Conservation (phyloP, 2,113 vertebrate species). For the Eptatretus burgeri region DNA sequence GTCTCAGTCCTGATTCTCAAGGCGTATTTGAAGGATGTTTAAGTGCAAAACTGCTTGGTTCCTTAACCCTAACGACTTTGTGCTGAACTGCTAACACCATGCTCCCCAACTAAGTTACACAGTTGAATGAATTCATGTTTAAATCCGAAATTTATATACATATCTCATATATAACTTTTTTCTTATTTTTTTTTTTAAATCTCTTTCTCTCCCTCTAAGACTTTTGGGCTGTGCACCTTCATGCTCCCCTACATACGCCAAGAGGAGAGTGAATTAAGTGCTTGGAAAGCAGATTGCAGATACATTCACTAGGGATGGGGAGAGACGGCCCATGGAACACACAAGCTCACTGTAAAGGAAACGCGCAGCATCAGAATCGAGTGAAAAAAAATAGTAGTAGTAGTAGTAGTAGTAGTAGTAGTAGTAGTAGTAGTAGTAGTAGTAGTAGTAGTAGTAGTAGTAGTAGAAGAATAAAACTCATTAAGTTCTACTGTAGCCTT, state of each 20-base stretch:
- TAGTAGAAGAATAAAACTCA: no score
- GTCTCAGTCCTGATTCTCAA: background rate
- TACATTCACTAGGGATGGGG: no score
- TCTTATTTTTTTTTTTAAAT: background rate
- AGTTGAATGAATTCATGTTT: background rate
- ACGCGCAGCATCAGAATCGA: no score
- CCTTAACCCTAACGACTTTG: background rate
- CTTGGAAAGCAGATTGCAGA: no score
- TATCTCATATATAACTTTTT: background rate
- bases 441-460: no score
- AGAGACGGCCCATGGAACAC: no score
- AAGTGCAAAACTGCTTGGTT: constrained; percentile 2
- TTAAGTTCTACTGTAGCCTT: no score
- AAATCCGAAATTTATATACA: background rate
- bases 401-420: no score
- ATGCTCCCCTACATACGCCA: background rate
- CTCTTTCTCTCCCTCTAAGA: background rate
- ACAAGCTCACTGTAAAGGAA: no score
- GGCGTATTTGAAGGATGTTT: constrained; percentile 5
- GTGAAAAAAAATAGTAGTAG: no score
- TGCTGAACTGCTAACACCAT: constrained; percentile 3
- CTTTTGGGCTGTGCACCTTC: background rate
- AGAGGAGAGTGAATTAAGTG: background rate
- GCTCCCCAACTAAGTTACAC: background rate
- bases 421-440: no score